Evolutionary conservation across 2,797 vertebrate species (phyloP).

Genomic region (Austrolebias charrua): DNA sequence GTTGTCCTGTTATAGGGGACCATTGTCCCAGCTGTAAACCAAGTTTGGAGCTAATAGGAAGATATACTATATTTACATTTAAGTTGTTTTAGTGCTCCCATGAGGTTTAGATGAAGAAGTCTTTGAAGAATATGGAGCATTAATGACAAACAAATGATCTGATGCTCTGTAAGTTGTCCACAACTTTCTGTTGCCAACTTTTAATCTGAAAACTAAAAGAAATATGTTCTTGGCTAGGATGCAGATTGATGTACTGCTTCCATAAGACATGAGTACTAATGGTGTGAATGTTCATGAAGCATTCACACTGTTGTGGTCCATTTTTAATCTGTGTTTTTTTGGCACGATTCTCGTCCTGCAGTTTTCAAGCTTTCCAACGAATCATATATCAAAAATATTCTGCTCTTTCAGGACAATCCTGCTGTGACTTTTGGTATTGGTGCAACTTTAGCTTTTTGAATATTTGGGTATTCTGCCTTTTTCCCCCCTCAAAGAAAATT

Average conservation of each 20-base stretch:
- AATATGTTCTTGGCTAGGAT: slow-evolving; percentile 31
- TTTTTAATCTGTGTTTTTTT: too few relatives aligned
- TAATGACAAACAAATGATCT: slow-evolving; percentile 8
- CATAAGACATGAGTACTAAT: slow-evolving; percentile 34
- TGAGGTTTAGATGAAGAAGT: slow-evolving; percentile 13
- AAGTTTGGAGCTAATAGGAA: slow-evolving; percentile 1
- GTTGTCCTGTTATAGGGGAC: slow-evolving; percentile 40
- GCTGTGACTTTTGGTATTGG: too few relatives aligned
- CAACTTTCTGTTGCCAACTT: slow-evolving; percentile 43
- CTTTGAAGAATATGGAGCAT: not conserved
- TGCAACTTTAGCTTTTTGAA: too few relatives aligned
- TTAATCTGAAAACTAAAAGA: slow-evolving; percentile 44
- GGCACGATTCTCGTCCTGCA: too few relatives aligned
- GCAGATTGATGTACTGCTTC: slow-evolving; percentile 26
- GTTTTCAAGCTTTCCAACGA: too few relatives aligned
- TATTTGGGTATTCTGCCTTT: too few relatives aligned
- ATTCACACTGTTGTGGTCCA: too few relatives aligned
- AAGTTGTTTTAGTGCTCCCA: slow-evolving; percentile 19
- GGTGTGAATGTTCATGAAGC: not conserved
- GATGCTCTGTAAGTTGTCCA: slow-evolving; percentile 58
- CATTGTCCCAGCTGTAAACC: slow-evolving; percentile 31
- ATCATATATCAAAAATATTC: too few relatives aligned
- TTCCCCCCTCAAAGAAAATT: too few relatives aligned
- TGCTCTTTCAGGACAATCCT: too few relatives aligned
- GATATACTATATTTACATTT: not conserved